Base-by-base conservation (phyloP, 2,888 invertebrate genomes). In the Caenorhabditis zanzibari region DNA sequence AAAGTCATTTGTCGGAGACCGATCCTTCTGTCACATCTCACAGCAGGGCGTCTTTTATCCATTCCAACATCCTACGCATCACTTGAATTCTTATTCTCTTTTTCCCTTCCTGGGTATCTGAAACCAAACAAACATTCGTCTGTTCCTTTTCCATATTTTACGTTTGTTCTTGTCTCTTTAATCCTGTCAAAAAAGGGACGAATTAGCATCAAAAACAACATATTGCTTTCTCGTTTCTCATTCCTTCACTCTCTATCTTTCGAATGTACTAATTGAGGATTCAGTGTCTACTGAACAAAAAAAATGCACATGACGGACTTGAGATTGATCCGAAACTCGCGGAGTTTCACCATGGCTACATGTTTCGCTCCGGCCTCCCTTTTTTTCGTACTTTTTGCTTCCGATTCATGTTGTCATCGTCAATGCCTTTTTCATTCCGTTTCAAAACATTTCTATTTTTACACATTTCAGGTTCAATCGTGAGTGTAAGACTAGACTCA, bases 401-500 rank as follows among this genome's bases (percentile, higher is more conserved):
- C 2, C 4, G 22, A 22, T 32, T 68, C 26, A 0, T 28, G 1
- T 49, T 52, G 6, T 16, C 24, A 9, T 38, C 41, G 32, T 44
- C 61, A 47, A 16, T 19, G 1, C 49, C 24, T 32, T 19, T 7
- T 26, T 28, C 26, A n/a, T 59, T 26, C 16, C 19, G 16, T 35
- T 71, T 41, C 10, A 6, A 12, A 14, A 1, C 24, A 12, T 28
- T 38, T 7, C 24, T 24, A 22, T n/a, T 24, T 4, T 35, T 19
- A 22, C 16, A 24, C 12, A 4, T 52, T 75, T 16, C 66, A 86
- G 88, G 88, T 89, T 87, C 76, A 86, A 76, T n/a, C 80, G 80
- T 22, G 87, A 89, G 64, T 86, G 85, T 52, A 82, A 86, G 56
- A 44, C 63, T 7, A 74, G 80, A 22, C 80, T 87, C 63, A 73